Conservation (phyloP, 2,797 vertebrate genomes). For the Varecia variegata region DNA sequence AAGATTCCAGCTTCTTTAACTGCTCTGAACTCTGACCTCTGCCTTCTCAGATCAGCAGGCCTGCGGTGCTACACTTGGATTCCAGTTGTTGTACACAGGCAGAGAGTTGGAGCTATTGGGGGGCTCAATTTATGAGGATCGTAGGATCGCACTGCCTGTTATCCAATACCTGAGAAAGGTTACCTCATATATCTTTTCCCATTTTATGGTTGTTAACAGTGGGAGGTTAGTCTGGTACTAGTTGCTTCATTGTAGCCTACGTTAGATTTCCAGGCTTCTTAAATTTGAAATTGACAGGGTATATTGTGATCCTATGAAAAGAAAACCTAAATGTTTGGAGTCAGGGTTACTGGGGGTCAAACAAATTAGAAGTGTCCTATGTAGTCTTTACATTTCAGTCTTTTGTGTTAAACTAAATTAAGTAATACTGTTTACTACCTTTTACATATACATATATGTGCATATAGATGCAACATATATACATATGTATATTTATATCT, state of each 20-base stretch:
- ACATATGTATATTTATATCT: background rate
- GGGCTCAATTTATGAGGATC: background rate
- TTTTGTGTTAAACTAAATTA: constrained; percentile 27
- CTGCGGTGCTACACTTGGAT: background rate
- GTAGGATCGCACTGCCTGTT: background rate
- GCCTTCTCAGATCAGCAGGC: background rate
- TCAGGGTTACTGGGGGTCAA: background rate
- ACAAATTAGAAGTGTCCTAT: background rate
- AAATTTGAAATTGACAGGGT: background rate
- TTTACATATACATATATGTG: background rate
- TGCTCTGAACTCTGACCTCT: background rate
- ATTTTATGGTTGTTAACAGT: background rate
- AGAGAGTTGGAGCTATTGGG: background rate
- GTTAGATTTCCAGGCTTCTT: background rate
- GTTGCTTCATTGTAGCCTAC: background rate
- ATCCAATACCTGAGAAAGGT: background rate
- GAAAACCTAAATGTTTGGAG: background rate
- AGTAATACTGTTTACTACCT: background rate
- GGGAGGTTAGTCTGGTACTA: background rate
- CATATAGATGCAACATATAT: background rate
- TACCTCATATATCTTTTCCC: background rate
- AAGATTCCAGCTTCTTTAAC: background rate
- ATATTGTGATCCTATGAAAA: background rate
- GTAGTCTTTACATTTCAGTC: background rate
- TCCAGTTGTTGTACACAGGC: background rate